Evolutionary conservation across 2,113 vertebrate genomes (phyloP).

Genomic region (Colaptes auratus): DNA sequence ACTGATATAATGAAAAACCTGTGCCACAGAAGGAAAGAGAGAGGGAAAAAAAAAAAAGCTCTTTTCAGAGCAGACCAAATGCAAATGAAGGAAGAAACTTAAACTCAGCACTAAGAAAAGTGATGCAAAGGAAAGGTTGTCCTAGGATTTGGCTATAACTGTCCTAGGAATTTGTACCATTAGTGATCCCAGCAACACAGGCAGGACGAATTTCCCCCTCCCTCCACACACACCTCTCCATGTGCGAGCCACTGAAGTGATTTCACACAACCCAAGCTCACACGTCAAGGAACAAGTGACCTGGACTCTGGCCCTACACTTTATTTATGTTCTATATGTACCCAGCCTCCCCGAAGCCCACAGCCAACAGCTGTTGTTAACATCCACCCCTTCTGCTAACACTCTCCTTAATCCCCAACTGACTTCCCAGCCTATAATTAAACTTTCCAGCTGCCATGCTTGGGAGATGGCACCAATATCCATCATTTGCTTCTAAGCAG

Average conservation of each 20-base stretch:
- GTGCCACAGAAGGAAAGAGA: not conserved
- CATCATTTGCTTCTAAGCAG: conserved; percentile 3
- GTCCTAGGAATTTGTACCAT: not conserved
- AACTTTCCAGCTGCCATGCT: conserved; percentile 75
- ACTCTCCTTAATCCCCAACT: conserved; percentile 74
- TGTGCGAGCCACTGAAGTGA: not conserved
- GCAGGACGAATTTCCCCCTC: not conserved
- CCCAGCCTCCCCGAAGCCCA: conserved; percentile 47
- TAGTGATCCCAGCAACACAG: not conserved
- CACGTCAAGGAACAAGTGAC: not conserved
- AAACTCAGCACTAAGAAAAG: not conserved
- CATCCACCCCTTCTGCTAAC: conserved; percentile 68
- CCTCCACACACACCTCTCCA: not conserved
- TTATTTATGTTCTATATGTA: conserved; percentile 39
- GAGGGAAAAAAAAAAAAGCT: not conserved
- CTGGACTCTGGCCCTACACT: conserved; percentile 15
- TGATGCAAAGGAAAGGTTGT: not conserved
- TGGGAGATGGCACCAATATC: conserved; percentile 12
- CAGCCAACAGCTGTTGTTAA: conserved; percentile 77
- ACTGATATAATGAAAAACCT: not conserved
- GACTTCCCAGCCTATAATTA: conserved; percentile 81
- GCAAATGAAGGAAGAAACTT: not conserved
- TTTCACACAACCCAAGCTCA: not conserved
- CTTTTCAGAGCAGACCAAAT: not conserved
- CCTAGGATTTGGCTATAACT: not conserved